A percentile compares a stretch with the other conserved stretches of the same genome.
Evolutionary conservation across 2,113 vertebrate genomes (phyloP).

Genomic region (Oryzias woworae): DNA sequence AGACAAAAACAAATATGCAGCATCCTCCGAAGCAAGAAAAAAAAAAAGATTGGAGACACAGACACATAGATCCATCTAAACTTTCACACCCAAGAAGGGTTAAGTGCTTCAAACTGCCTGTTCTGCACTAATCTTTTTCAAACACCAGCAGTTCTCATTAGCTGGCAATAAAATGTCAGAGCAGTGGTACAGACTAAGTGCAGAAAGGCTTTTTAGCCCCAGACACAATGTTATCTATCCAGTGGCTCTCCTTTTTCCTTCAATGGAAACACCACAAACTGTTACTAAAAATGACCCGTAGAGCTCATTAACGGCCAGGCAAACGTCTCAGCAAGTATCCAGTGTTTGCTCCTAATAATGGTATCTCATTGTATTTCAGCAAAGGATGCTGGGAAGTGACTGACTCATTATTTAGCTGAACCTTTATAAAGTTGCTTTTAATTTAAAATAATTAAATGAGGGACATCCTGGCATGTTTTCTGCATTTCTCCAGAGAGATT

Average conservation of each 20-base stretch:
- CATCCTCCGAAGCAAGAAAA: constrained; percentile 8
- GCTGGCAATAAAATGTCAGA: constrained; percentile 50
- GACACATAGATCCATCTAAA: constrained; percentile 2
- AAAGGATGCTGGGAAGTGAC: constrained; percentile 15
- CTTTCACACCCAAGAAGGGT: background rate
- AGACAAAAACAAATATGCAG: background rate
- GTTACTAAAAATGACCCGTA: constrained; percentile 19
- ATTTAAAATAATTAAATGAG: constrained; percentile 1
- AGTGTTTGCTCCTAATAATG: constrained; percentile 22
- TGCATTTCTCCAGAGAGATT: constrained; percentile 7
- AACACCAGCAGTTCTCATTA: constrained; percentile 42
- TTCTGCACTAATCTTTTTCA: constrained; percentile 28
- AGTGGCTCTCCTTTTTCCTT: constrained; percentile 3
- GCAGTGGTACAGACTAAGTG: constrained; percentile 32
- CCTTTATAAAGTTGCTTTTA: background rate
- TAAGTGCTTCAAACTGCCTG: constrained; percentile 25
- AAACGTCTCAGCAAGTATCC: constrained; percentile 17
- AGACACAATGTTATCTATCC: constrained; percentile 16
- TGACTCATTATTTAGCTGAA: constrained; percentile 16
- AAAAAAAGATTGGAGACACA: background rate
- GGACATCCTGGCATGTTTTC: background rate
- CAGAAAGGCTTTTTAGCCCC: background rate
- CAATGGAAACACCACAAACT: constrained; percentile 10
- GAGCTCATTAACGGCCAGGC: constrained; percentile 25
- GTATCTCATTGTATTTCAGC: background rate